A percentile compares a stretch with the other conserved stretches of the same genome.
These are phyloP conservation scores for Ascaphus truei DNA, from an alignment of 2,113 vertebrate genomes.

Conservation along the genomic window DNA sequence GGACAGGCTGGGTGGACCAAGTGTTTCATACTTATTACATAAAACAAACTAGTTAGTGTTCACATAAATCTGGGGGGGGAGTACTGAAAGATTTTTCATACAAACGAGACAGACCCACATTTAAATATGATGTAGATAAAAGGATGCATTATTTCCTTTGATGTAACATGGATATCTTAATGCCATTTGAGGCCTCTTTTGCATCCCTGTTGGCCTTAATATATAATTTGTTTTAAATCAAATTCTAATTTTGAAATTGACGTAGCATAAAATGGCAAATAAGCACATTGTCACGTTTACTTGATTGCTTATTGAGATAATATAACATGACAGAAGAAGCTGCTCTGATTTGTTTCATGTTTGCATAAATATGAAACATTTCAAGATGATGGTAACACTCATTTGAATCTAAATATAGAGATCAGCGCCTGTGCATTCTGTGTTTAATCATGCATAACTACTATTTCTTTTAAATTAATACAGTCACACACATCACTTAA, in stretches of 20 bases:
- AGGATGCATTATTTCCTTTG: neutral
- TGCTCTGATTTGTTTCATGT: conserved; percentile 22
- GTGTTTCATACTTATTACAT: no score
- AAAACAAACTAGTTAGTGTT: no score
- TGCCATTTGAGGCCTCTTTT: neutral
- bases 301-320: conserved; percentile 21
- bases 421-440: conserved; percentile 24
- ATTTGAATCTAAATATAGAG: conserved; percentile 23
- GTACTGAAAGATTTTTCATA: no score
- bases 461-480: conserved; percentile 12
- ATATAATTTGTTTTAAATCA: conserved; percentile 2
- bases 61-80: no score
- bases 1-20: no score
- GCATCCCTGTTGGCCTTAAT: neutral
- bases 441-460: conserved; percentile 17
- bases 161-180: neutral
- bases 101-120: no score
- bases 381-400: conserved; percentile 12
- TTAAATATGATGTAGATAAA: no score
- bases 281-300: conserved; percentile 25
- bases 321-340: conserved; percentile 20
- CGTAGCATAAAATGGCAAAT: conserved; percentile 26
- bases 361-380: conserved; percentile 24
- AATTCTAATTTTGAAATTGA: conserved; percentile 26
- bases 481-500: conserved; percentile 3